A percentile compares a stretch with the other conserved stretches of the same genome.
Evolutionary conservation across 2,888 invertebrate species (phyloP).

Genomic region (Metellina segmentata): DNA sequence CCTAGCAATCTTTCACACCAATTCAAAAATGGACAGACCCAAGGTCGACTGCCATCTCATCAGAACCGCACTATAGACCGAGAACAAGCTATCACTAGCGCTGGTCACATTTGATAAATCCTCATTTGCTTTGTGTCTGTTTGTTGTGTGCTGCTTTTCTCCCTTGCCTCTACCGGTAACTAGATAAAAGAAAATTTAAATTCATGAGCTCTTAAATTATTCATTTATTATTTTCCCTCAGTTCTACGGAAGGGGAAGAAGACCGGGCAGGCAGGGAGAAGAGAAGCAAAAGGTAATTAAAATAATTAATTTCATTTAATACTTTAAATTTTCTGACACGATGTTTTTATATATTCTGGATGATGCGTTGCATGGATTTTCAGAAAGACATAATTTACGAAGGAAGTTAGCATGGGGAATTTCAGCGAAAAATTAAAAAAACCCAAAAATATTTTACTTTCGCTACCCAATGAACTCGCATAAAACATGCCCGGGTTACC

Average conservation of each 20-base stretch:
- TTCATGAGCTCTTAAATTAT: constrained; percentile 21
- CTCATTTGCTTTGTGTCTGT: neutral
- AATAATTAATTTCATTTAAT: constrained; percentile 10
- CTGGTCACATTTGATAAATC: no score
- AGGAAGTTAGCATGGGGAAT: no score
- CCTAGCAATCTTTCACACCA: no score
- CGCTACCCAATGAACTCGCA: no score
- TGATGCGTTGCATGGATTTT: neutral
- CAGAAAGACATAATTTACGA: no score
- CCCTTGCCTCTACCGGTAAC: constrained; percentile 70
- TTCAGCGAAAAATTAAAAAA: no score
- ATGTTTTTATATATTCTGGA: neutral
- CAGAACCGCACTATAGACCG: no score
- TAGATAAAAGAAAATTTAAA: constrained; percentile 25
- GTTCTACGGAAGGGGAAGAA: constrained; percentile 73
- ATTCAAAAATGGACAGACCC: no score
- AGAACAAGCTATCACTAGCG: no score
- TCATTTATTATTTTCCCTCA: constrained; percentile 65
- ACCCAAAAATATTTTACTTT: no score
- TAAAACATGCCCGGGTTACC: neutral
- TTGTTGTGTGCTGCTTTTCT: constrained; percentile 64
- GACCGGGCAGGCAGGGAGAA: constrained; percentile 74
- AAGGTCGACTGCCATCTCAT: no score
- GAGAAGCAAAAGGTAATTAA: constrained; percentile 73
- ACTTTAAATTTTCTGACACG: neutral